These are phyloP conservation scores for Eulemur albifrons DNA, from an alignment of 2,797 vertebrate genomes.

Conservation along the genomic window DNA sequence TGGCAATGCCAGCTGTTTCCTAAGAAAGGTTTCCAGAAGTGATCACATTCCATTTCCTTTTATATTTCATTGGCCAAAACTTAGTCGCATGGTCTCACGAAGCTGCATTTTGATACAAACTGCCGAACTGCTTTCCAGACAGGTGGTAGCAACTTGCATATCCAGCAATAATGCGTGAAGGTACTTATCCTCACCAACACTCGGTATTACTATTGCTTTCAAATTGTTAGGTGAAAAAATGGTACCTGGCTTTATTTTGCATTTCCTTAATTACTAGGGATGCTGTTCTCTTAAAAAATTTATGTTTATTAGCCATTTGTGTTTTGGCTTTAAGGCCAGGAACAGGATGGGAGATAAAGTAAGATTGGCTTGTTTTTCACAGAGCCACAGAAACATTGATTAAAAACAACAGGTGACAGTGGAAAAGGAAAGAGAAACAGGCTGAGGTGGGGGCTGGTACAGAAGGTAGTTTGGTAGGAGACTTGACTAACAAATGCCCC, in stretches of 20 bases:
- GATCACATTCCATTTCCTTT: background rate
- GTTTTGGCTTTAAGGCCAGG: slow-evolving; percentile 17
- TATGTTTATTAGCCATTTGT: background rate
- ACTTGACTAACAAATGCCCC: background rate
- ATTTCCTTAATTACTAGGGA: background rate
- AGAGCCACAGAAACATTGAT: background rate
- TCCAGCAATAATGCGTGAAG: too few relatives aligned
- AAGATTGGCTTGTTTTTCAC: background rate
- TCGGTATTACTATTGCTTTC: background rate
- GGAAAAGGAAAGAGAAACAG: background rate
- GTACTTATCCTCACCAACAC: background rate
- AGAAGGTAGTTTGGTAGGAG: background rate
- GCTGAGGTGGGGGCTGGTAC: background rate
- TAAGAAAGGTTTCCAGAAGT: background rate
- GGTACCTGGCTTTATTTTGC: background rate
- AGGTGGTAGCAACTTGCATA: background rate
- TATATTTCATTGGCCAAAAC: background rate
- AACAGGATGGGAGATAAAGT: background rate
- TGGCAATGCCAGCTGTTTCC: background rate
- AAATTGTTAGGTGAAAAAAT: background rate
- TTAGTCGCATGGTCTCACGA: background rate
- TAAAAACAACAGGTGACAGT: background rate
- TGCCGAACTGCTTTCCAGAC: background rate
- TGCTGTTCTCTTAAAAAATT: background rate
- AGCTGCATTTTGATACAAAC: background rate